Evolutionary conservation across 2,797 vertebrate species (phyloP), one percentile per base, ranked within the genome.

Genomic region (Loriculus beryllinus): DNA sequence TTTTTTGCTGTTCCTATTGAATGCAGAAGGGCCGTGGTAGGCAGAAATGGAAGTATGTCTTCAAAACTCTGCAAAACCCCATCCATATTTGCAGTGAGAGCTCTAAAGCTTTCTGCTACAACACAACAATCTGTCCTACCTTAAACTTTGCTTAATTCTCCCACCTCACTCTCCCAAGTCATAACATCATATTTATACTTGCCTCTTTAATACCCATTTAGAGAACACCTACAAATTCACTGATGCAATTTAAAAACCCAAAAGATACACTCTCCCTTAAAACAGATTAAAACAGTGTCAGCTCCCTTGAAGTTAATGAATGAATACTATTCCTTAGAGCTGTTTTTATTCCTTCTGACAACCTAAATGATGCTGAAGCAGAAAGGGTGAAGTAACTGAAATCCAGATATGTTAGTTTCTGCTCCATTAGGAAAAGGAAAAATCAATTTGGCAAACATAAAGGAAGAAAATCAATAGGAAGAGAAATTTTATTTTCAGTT

Each of bases 401-500:
- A 97, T 97, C 95, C 95, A 96, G 95, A 97, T 95, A 82, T 47
- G 91, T 86, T 96, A 91, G 96, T 96, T 97, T 97, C 97, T 97
- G 96, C 96, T 97, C 97, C 97, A 98, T 98, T 98, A 97, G 96
- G 96, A 97, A 96, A 97, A 96, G 92, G 93, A 93, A 97, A 97
- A 98, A 98, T 98, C 98, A 97, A 97, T 98, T 97, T 97, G 95
- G 96, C 84, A 97, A 97, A 97, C 94, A 96, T 96, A 96, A 97
- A 96, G 96, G 96, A 97, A 97, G 94, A 97, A 98, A 98, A 98
- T 98, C 98, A 97, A 98, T 98, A 97, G 82, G 43, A 37, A 97
- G 96, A 97, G 96, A 96, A 97, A 97, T 97, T 97, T 98, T 97
- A 97, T 97, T 98, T 98, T 96, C 97, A 97, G 82, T 93, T 96